Evolutionary conservation across 2,113 vertebrate species (phyloP), one percentile per base, ranked within the genome.

Genomic region (Petrocephalus microphthalmus): DNA sequence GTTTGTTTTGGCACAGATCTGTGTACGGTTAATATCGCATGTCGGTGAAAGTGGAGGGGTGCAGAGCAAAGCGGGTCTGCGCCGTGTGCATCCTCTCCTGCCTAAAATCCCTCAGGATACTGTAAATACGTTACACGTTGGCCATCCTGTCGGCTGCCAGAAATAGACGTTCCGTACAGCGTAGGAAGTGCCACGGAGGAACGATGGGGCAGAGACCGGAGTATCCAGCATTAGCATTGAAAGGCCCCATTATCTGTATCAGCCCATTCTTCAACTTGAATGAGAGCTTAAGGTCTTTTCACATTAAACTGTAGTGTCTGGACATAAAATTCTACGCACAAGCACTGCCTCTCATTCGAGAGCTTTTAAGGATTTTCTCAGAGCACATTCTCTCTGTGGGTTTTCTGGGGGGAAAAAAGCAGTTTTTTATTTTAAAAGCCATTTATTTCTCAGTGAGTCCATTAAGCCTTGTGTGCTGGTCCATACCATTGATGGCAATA

Each of bases 261-360:
- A 37, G 71, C 19, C 13, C 13, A 74, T 15, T 78, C 29, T 49
- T 29, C 52, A 17, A 20, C 29, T 86, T 81, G 29, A 91, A 89
- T 60, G 86, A 52, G 25, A 56, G 52, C 71, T 49, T 37, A 49
- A 17, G 49, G 90, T 91, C 86, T 89, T 86, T 53, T 52, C 83
- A 37, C 84, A 89, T 56, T 91, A 92, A 91, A 91, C 92, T 91
- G 90, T 90, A 90, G 53, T 60, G 88, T 64, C 81, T 89, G 90
- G 90, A 71, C 93, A 91, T 92, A 89, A 93, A 67, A 67, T 67
- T 67, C 29, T 13, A 67, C 52, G 37, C 83, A 78, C 53, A 90
- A 91, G 87, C 89, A 87, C 71, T 71, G 86, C 52, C 19, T 64
- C 89, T 53, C 60, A 90, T 84, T 84, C 60, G 29, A 64, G n/a